Evolutionary conservation across 2,888 invertebrate species (phyloP), one percentile per base, ranked within the genome.

Genomic region (Poecilobothrus nobilitatus): DNA sequence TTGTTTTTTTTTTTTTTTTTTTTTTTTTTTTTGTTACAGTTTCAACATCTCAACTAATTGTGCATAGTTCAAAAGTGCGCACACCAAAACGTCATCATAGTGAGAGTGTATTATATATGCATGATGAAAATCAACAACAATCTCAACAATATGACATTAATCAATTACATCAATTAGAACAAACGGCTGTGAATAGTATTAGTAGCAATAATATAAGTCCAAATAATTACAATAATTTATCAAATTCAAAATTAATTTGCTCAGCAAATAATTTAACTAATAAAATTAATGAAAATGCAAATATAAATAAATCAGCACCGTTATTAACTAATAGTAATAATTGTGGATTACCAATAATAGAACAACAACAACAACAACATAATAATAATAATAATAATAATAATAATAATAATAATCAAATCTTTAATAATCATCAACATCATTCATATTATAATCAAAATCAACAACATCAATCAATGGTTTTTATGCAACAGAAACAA

Each of bases 81-180:
- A 89, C 90, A 65, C 91, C 91, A 15, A 90, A 91, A 79, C 84
- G 90, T 69, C 91, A 91, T 79, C 88, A 90, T 76, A 90, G 90
- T 66, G 91, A 91, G 80, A 90, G 89, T 76, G 89, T 91, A 33
- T 81, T 90, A 64, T 90, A 89, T 76, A 86, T 90, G 76, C 86
- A 86, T 72, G 83, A 85, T 18, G 84, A 83, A 68, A 53, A 53
- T 53, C 78, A 76, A 68, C 73, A 74, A 70, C 72, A 74, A 41
- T 68, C 71, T 65, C 74, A 74, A 67, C 73, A 71, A 66, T 27
- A 27, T 27, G 27, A 27, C 5, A 27, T 27, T 5, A 2, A 41
- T 41, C 27, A 63, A 34, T 62, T 70, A 71, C 62, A 20, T 20
- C 20, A 63, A 37, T 34, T 34, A n/a, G 20, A 53, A 22, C 65